Evolutionary conservation across 1,140 invertebrate species (phyloP).

Genomic region (Probaryconus sp.): DNA sequence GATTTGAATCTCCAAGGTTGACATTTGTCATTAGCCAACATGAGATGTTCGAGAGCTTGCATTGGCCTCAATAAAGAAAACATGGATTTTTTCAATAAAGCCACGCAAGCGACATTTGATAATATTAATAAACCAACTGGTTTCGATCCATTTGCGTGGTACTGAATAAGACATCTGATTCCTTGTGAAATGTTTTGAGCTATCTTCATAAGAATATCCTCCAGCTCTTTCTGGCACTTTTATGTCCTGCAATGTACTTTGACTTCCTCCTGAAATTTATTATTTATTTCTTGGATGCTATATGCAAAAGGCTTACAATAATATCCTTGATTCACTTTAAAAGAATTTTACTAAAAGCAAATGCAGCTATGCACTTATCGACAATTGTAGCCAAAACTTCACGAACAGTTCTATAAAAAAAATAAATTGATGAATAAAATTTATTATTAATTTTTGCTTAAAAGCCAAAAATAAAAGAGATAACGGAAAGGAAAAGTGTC

Average conservation of each 20-base stretch:
- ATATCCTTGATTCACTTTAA: no score
- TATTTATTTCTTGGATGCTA: no score
- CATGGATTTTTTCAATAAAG: conserved; percentile 79
- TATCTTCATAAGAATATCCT: conserved; percentile 89
- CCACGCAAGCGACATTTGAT: conserved; percentile 79
- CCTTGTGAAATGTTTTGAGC: conserved; percentile 82
- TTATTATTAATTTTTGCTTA: no score
- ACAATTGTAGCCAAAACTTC: no score
- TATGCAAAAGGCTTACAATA: no score
- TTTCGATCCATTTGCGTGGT: conserved; percentile 86
- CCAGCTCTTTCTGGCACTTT: conserved; percentile 93
- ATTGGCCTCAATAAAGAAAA: conserved; percentile 86
- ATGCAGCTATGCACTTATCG: no score
- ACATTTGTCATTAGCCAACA: conserved; percentile 81
- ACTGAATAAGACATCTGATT: conserved; percentile 95
- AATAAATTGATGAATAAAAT: no score
- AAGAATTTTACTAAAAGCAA: no score
- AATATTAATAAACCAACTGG: conserved; percentile 83
- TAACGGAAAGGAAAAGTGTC: no score
- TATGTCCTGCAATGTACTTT: conserved; percentile 95
- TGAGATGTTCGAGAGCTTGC: conserved; percentile 86
- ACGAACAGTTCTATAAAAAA: no score
- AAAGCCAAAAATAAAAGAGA: no score
- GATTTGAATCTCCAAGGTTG: conserved; percentile 67
- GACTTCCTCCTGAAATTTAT: conserved; percentile 93